Base-by-base conservation (phyloP, 2,113 vertebrate species). In the Phylloscopus whistleri region DNA sequence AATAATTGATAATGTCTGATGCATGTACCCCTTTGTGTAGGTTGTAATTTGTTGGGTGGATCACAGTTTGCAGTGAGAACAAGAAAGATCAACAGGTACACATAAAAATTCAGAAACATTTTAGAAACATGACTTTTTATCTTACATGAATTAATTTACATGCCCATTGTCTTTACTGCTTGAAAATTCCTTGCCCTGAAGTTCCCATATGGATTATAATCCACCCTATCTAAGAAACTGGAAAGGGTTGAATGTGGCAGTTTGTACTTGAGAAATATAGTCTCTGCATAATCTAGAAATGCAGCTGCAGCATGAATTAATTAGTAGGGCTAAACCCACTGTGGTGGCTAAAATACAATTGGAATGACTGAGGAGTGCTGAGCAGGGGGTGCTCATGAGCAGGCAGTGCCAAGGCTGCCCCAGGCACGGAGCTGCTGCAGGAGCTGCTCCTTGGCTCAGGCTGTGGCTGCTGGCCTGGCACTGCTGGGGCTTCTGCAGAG, bases 301-400 rank as follows among this genome's bases (percentile, higher is more conserved):
- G 49, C 93, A 96, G 92, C 87, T 96, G 94, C 84, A 92, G 53
- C 69, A 49, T 49, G 84, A 91, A 93, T 89, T 83, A 91, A 91
- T 93, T 77, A 87, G 48, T 51, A 69, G 83, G 56, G 55, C 64
- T 84, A 51, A 76, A 63, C 8, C 16, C 87, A 80, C 31, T 37
- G 68, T 39, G 90, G 48, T 91, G 11, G 18, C 89, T 84, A 23
- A 58, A 72, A 74, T 31, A 70, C 72, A 72, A 85, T 44, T 44
- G 7, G 84, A 90, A 6, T 58, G 81, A 88, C 30, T 79, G 75
- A 18, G 16, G 87, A 94, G 66, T 66, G 77, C 91, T 72, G 37
- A 87, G 70, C 87, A 89, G 91, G 49, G 66, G 21, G 48, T 41
- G 62, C 21, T 93, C 83, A 28, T 48, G 26, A 31, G 16, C 85